phyloP scores from a whole-genome alignment of 2,113 vertebrate genomes.

The Corythoichthys haematopterus region DNA sequence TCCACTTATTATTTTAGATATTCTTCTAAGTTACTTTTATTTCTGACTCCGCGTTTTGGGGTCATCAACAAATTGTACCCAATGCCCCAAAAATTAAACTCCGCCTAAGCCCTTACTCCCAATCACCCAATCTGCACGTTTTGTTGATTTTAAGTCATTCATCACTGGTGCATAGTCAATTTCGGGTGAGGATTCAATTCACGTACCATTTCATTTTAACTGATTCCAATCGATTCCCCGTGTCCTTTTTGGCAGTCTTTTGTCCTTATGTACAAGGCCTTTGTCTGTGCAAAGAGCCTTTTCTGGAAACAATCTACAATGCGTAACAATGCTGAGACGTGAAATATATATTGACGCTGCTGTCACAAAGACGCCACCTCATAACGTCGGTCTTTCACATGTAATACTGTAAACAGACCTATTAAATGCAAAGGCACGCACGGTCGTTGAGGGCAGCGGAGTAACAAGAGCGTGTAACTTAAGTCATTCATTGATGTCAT shows the following conservation, averaged over 20 bases:
- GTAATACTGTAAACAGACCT: slow-evolving; percentile 11
- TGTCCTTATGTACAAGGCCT: neutral
- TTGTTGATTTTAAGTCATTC: no score
- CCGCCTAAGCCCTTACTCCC: no score
- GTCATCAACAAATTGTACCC: no score
- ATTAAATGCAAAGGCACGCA: slow-evolving; percentile 12
- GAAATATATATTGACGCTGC: neutral
- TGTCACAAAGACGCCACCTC: neutral
- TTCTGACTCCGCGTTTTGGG: no score
- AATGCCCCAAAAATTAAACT: no score
- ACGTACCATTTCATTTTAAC: neutral
- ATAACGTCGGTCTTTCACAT: slow-evolving; percentile 5
- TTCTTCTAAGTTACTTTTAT: no score
- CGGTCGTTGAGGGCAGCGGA: slow-evolving; percentile 12
- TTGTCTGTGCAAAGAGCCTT: neutral
- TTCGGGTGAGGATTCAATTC: neutral
- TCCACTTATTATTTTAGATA: no score
- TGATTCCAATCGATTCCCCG: neutral
- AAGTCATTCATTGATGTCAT: slow-evolving; percentile 60
- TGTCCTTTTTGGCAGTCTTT: no score
- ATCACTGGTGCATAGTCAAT: neutral
- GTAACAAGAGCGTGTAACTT: slow-evolving; percentile 34
- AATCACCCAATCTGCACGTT: no score
- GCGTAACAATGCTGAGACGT: neutral
- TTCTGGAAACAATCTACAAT: slow-evolving; percentile 6